Evolutionary conservation across 2,797 vertebrate genomes (phyloP).

Genomic region (Ambastaia sidthimunki): DNA sequence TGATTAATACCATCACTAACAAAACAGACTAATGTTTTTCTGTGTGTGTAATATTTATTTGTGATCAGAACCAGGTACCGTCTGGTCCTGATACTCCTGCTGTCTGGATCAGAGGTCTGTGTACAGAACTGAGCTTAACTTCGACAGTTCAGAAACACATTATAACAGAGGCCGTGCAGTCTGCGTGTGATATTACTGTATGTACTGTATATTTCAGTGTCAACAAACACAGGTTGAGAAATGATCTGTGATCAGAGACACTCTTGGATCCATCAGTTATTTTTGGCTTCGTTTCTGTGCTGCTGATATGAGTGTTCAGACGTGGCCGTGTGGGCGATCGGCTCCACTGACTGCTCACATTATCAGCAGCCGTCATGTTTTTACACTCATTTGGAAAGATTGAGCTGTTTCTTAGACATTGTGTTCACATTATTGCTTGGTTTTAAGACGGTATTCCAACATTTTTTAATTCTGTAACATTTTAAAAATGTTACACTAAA

Average conservation of each 20-base stretch:
- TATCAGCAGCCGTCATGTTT: constrained; percentile 77
- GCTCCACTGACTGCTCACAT: constrained; percentile 72
- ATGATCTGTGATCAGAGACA: neutral
- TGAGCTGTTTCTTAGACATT: constrained; percentile 41
- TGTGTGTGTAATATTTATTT: constrained; percentile 66
- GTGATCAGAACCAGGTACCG: constrained; percentile 33
- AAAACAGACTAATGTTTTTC: constrained; percentile 70
- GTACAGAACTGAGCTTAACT: constrained; percentile 29
- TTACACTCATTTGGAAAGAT: constrained; percentile 70
- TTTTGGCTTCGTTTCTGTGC: constrained; percentile 40
- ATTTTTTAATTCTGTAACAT: too few species aligned
- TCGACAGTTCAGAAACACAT: constrained; percentile 21
- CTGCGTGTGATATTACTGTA: neutral
- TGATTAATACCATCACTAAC: constrained; percentile 74
- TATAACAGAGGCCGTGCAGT: neutral
- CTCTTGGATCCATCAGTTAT: constrained; percentile 29
- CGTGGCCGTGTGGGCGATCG: constrained; percentile 58
- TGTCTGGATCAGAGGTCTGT: constrained; percentile 24
- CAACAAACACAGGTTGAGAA: too few species aligned
- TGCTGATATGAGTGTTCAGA: constrained; percentile 62
- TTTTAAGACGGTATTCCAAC: too few species aligned
- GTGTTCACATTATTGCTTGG: too few species aligned
- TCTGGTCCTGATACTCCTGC: constrained; percentile 19
- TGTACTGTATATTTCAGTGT: neutral
- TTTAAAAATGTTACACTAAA: too few species aligned